phyloP scores from a whole-genome alignment of 2,797 vertebrate genomes.

The Pogoniulus pusillus region DNA sequence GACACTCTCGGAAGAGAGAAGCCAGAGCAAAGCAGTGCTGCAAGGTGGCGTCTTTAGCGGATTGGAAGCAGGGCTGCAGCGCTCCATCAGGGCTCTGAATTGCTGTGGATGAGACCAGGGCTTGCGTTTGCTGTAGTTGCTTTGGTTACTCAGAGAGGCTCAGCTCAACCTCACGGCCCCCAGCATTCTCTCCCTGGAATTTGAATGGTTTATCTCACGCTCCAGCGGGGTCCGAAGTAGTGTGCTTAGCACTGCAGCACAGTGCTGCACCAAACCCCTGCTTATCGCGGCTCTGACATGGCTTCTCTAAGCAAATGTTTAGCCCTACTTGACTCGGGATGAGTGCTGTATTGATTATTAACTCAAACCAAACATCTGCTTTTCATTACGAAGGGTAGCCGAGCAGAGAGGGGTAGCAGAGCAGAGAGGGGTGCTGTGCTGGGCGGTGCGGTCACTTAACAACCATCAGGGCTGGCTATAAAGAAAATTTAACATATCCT shows the following conservation, averaged over 20 bases:
- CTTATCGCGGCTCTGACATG: slow-evolving; percentile 78
- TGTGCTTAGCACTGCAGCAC: too few relatives aligned
- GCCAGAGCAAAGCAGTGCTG: neutral
- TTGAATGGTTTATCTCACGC: slow-evolving; percentile 79
- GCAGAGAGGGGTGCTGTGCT: slow-evolving; percentile 75
- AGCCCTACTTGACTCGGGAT: slow-evolving; percentile 78
- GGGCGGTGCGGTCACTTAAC: slow-evolving; percentile 79
- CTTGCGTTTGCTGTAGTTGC: neutral
- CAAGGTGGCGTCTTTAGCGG: neutral
- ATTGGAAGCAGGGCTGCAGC: rapidly evolving
- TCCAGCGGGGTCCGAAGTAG: slow-evolving; percentile 71
- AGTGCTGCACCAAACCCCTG: slow-evolving; percentile 59
- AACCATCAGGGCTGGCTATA: slow-evolving; percentile 80
- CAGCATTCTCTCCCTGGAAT: slow-evolving; percentile 36
- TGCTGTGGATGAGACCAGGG: neutral
- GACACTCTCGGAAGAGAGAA: neutral
- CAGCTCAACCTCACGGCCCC: neutral
- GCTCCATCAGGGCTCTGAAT: neutral
- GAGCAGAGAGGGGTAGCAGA: slow-evolving; percentile 75
- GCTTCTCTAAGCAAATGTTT: slow-evolving; percentile 87
- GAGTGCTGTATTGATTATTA: slow-evolving; percentile 87
- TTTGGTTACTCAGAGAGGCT: neutral
- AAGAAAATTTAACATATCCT: slow-evolving; percentile 87
- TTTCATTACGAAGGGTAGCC: slow-evolving; percentile 82
- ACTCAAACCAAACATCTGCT: slow-evolving; percentile 88